phyloP scores from a whole-genome alignment of 2,113 vertebrate genomes.

The Thomomys bottae region DNA sequence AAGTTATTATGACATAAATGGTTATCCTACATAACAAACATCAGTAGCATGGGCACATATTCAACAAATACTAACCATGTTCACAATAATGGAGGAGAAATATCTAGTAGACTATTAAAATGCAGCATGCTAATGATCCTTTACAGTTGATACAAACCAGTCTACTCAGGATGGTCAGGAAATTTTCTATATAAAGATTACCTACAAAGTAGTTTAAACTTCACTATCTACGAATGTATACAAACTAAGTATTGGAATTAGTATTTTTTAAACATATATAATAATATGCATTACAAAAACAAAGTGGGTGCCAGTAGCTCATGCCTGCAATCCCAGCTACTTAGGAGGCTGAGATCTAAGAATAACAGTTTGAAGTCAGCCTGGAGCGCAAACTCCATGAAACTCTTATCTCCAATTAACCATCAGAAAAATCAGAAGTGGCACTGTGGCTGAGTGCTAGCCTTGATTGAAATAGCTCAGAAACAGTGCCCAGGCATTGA shows the following conservation, averaged over 20 bases:
- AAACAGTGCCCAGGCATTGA: too few relatives aligned
- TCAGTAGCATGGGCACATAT: neutral
- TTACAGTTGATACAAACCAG: neutral
- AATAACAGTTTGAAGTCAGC: too few relatives aligned
- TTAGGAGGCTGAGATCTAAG: too few relatives aligned
- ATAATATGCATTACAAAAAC: too few relatives aligned
- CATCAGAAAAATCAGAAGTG: too few relatives aligned
- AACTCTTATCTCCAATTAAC: too few relatives aligned
- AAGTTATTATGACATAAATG: neutral
- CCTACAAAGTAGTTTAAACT: neutral
- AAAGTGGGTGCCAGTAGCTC: too few relatives aligned
- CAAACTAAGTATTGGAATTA: neutral
- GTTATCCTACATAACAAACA: neutral
- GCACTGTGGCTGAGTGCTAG: too few relatives aligned
- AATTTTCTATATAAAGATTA: neutral
- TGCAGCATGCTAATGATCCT: conserved; percentile 3
- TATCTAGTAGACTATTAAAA: neutral
- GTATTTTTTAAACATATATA: neutral
- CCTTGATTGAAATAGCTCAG: too few relatives aligned
- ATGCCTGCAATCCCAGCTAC: too few relatives aligned
- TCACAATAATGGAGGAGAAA: neutral
- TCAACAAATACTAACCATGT: neutral
- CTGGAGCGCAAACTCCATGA: too few relatives aligned
- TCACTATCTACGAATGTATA: neutral
- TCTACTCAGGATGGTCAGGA: neutral